Evolutionary conservation across 2,113 vertebrate genomes (phyloP).

Genomic region (Strix uralensis): DNA sequence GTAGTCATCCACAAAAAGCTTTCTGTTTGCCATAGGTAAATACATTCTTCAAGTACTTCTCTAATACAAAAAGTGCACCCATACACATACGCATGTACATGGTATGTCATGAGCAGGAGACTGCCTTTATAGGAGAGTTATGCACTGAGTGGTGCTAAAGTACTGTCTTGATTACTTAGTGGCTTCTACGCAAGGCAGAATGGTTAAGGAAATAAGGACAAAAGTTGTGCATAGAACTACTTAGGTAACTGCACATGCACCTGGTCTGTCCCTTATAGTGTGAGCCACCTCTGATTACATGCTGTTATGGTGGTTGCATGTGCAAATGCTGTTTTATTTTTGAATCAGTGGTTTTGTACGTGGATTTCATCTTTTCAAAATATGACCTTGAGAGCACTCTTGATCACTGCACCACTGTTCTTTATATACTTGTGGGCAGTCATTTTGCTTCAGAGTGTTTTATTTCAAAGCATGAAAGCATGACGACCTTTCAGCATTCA

Average conservation of each 20-base stretch:
- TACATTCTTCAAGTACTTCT: background rate
- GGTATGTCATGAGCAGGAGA: background rate
- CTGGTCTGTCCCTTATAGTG: background rate
- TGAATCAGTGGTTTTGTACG: background rate
- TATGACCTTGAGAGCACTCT: background rate
- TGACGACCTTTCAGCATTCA: slow-evolving; percentile 62
- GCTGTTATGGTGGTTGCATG: background rate
- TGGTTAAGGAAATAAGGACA: background rate
- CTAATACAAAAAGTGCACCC: background rate
- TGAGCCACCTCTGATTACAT: background rate
- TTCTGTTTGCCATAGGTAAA: background rate
- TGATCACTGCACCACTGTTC: background rate
- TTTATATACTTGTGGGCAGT: slow-evolving; percentile 18
- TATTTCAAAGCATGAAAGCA: slow-evolving; percentile 64
- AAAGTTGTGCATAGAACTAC: background rate
- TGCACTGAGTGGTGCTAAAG: background rate
- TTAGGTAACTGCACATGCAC: background rate
- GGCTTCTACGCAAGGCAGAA: background rate
- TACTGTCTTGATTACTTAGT: background rate
- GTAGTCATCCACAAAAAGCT: background rate
- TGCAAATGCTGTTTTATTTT: background rate
- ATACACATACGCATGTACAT: accelerated
- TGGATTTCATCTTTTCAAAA: background rate
- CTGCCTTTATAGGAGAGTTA: background rate
- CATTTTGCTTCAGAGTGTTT: slow-evolving; percentile 26